Base-by-base conservation (phyloP, 2,888 invertebrate genomes). In the Antheraea assamensis region DNA sequence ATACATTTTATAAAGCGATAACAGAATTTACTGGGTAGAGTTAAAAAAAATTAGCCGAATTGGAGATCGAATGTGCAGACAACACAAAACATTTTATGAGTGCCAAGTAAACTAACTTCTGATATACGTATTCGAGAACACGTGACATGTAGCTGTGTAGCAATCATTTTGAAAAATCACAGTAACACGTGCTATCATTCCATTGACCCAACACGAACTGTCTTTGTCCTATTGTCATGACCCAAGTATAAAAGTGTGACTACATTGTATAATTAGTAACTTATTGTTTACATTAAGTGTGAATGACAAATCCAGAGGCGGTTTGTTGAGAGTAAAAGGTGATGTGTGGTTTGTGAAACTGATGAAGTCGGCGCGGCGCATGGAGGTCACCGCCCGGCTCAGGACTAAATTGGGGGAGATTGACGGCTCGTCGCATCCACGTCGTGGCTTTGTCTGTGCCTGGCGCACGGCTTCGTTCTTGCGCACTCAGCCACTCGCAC, bases 401-500 rank as follows among this genome's bases (percentile, higher is more conserved):
- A 93, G 93, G 93, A 94, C 93, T 94, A 94, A 94, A 94, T 94
- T 90, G 93, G 94, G 91, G 94, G 92, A 92, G 93, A 93, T 90
- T 93, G 92, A 88, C 93, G 94, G 92, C 92, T 92, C 88, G 87
- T 92, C 88, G 87, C 86, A 85, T 80, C 30, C 61, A 30, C 85
- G 89, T 82, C 86, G 88, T 83, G 86, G 90, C 93, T 92, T 93
- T 93, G 94, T 93, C 93, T 91, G 90, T 88, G 85, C 85, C 82
- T 86, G 85, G 78, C 80, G 76, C 15, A 61, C 76, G 76, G 76
- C 77, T 75, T 74, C 74, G 71, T 35, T 73, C 77, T 76, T 70
- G 74, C 75, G 80, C 80, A 80, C 78, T 81, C 35, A 19, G 19
- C 61, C 10, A 66, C 75, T 76, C 79, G 79, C 83, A 81, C 85